Evolutionary conservation across 2,113 vertebrate species (phyloP).

Genomic region (Bos taurus): ARS-UCD2.0 NC_037346.1:61969001-61969500

Average conservation of each 20-base stretch:
- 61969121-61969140: not conserved
- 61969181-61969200: not conserved
- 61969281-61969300: not conserved
- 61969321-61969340: not conserved
- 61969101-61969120: not conserved
- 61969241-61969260: not conserved
- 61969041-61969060: fast-evolving
- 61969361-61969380: not conserved
- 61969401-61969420: no score
- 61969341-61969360: not conserved
- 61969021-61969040: not conserved
- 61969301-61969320: no score
- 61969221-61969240: not conserved
- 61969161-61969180: not conserved
- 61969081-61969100: not conserved
- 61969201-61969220: not conserved
- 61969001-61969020: not conserved
- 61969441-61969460: not conserved
- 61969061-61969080: not conserved
- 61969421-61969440: not conserved
- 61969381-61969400: not conserved
- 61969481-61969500: not conserved
- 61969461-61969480: not conserved
- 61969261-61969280: not conserved
- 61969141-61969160: not conserved